Evolutionary conservation across 2,888 invertebrate species (phyloP).

Genomic region (Prionchulus punctatus): DNA sequence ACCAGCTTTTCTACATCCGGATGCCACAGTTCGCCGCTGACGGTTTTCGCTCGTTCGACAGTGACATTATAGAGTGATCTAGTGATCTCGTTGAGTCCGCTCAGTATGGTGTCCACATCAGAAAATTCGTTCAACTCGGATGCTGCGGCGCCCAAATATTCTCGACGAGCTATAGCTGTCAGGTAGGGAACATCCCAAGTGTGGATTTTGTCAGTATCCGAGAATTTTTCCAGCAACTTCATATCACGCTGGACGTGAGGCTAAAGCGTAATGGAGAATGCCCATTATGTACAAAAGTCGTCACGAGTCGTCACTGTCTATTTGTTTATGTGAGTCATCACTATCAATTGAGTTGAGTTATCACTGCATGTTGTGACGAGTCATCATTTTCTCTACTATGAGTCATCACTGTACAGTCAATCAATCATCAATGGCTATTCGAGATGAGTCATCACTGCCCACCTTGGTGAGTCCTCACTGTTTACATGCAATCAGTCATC

Average conservation of each 20-base stretch:
- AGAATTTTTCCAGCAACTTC: neutral
- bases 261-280: no score
- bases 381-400: no score
- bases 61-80: constrained; percentile 63
- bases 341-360: neutral
- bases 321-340: neutral
- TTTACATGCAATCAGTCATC: neutral
- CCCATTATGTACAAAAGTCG: no score
- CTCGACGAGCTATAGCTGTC: constrained; percentile 4
- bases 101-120: neutral
- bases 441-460: no score
- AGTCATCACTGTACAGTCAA: no score
- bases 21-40: constrained; percentile 68
- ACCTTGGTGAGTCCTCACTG: no score
- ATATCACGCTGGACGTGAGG: neutral
- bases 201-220: constrained; percentile 10
- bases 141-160: neutral
- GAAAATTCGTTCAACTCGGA: neutral
- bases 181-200: constrained; percentile 21
- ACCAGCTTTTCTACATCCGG: constrained; percentile 75
- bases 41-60: constrained; percentile 53
- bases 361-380: neutral
- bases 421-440: no score
- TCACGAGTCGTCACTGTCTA: no score
- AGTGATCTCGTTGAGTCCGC: constrained; percentile 58